Percentiles rank a stretch among this genome's conserved stretches.
Conservation (phyloP, 2,797 vertebrate species). For the Enteromius mattozi region DNA sequence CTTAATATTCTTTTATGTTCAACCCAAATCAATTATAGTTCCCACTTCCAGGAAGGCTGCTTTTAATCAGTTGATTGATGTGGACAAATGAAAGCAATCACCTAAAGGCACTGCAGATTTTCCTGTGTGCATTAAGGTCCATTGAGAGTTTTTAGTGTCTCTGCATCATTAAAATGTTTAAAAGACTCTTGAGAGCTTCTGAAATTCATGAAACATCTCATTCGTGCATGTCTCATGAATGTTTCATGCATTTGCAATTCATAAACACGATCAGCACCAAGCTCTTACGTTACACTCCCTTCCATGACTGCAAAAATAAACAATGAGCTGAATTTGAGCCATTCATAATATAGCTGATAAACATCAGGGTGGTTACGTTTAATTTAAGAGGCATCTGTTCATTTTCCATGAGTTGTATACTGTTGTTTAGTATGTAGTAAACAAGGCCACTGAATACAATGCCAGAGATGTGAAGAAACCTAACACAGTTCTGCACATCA, state of each 20-base stretch:
- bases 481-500: not conserved
- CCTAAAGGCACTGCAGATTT: slow-evolving; percentile 1
- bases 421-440: slow-evolving; percentile 18
- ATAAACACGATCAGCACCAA: slow-evolving; percentile 45
- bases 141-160: not conserved
- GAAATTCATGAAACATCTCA: not conserved
- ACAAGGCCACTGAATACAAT: slow-evolving; percentile 23
- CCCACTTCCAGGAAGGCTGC: too few relatives aligned
- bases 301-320: slow-evolving; percentile 51
- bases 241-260: slow-evolving; percentile 43
- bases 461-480: slow-evolving; percentile 3
- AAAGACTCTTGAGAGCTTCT: slow-evolving; percentile 19
- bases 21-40: not conserved
- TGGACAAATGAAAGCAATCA: slow-evolving; percentile 12
- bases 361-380: slow-evolving; percentile 43
- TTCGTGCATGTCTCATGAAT: slow-evolving; percentile 29
- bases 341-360: slow-evolving; percentile 55
- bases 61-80: slow-evolving; percentile 26
- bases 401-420: slow-evolving; percentile 44
- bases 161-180: not conserved
- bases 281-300: slow-evolving; percentile 41
- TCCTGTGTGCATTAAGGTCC: slow-evolving; percentile 10
- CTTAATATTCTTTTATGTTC: not conserved
- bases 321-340: slow-evolving; percentile 39
- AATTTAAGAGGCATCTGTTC: slow-evolving; percentile 47